Evolutionary conservation across 2,113 vertebrate species (phyloP), one percentile per base, ranked within the genome.

Genomic region (Leptobrachium leishanense): DNA sequence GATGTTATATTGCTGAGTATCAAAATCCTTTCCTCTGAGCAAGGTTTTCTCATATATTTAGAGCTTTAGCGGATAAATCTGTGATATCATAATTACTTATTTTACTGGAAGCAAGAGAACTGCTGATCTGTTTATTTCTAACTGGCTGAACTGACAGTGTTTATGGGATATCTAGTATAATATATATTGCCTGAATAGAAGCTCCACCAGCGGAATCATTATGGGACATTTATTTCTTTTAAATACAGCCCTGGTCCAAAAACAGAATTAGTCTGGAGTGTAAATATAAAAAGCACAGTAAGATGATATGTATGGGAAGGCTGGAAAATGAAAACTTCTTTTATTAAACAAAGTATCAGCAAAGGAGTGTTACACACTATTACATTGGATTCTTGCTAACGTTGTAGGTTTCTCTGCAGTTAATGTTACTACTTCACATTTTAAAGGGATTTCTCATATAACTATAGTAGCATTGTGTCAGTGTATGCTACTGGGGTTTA

Each of bases 71-170:
- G 63, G 70, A 57, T 80, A 80, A 80, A 74, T 39, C 53, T 67
- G 20, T 68, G 64, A 80, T 42, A 55, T 80, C 65, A 55, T 79
- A 79, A 72, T 78, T 79, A 65, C 44, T 66, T 72, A 74, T 70
- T 74, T 80, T 80, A 80, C 59, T 74, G 65, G 63, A 74, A 79
- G 62, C 62, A 65, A 73, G 70, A 73, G 46, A 73, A 73, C 65
- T 80, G 64, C 77, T 80, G 71, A 74, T 59, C 54, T 20, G 9
- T 57, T 72, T 73, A 40, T 79, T 79, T 79, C 68, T 6, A 46
- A 64, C 44, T 57, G 41, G 65, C 41, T 57, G 50, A 73, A 40
- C 70, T 73, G 69, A 72, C 46, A 43, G 31, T 44, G 64, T 65
- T 79, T 74, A 74, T 68, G 77, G 39, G 64, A 74, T 68, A 68